These are phyloP conservation scores for Halichondria panicea DNA, from an alignment of 37 sponge, comb jelly and placozoan species.

Conservation along the genomic window DNA sequence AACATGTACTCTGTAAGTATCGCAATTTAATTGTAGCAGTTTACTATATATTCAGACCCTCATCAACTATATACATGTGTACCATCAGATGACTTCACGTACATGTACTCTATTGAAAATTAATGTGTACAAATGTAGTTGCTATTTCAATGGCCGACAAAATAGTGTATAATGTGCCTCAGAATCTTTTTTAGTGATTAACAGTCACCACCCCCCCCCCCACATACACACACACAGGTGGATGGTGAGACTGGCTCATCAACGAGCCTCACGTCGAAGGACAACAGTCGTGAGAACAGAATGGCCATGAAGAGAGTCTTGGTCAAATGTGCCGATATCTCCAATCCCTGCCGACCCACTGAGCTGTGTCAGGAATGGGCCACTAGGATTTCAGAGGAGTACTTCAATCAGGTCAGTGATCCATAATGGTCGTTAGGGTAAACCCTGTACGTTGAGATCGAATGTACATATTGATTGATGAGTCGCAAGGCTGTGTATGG, in stretches of 20 bases:
- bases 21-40: no score
- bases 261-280: constrained; percentile 30
- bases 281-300: constrained; percentile 23
- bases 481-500: no score
- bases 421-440: no score
- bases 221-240: constrained; percentile 1
- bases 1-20: constrained; percentile 17
- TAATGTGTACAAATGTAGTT: no score
- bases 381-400: constrained; percentile 73
- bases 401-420: constrained; percentile 75
- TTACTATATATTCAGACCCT: no score
- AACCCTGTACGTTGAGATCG: no score
- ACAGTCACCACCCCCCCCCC: background rate
- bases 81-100: no score
- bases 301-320: constrained; percentile 69
- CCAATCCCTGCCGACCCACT: constrained; percentile 73
- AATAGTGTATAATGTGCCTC: background rate
- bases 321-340: constrained; percentile 90
- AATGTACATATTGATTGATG: no score
- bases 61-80: no score
- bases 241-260: constrained; percentile 25
- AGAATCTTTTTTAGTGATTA: no score
- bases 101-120: no score
- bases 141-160: background rate
- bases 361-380: constrained; percentile 79